Percentiles rank a stretch among this genome's conserved stretches.
These are phyloP conservation scores for Polypterus bichir DNA, from an alignment of 2,113 vertebrate species.

Conservation along the genomic window DNA sequence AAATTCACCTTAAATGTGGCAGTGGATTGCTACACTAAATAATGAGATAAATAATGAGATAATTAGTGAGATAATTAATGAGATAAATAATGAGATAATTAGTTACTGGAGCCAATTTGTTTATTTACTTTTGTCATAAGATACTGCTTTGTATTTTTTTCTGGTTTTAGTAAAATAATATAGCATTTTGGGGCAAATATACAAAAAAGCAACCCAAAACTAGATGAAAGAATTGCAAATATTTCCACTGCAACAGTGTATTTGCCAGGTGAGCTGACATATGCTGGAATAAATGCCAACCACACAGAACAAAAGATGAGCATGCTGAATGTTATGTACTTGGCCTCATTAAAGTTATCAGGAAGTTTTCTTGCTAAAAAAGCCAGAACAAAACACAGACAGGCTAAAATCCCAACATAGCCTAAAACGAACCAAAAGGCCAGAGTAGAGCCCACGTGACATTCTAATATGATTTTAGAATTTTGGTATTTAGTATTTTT, in stretches of 20 bases:
- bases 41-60: no score
- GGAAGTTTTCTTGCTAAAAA: slow-evolving; percentile 49
- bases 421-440: slow-evolving; percentile 46
- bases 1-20: no score
- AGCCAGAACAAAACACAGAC: slow-evolving; percentile 44
- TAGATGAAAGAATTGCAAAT: slow-evolving; percentile 53
- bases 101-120: slow-evolving; percentile 9
- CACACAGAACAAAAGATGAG: slow-evolving; percentile 53
- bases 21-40: no score
- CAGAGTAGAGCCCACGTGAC: slow-evolving; percentile 33
- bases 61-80: no score
- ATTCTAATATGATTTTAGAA: slow-evolving; percentile 43
- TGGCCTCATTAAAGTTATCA: slow-evolving; percentile 54
- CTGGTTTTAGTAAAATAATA: slow-evolving; percentile 42
- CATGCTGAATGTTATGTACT: slow-evolving; percentile 58
- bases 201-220: slow-evolving; percentile 43
- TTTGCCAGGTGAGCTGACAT: slow-evolving; percentile 53
- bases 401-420: slow-evolving; percentile 45
- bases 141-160: slow-evolving; percentile 43
- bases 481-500: slow-evolving; percentile 30
- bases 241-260: slow-evolving; percentile 49
- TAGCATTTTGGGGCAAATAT: slow-evolving; percentile 52
- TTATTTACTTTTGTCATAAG: slow-evolving; percentile 35
- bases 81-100: no score
- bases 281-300: slow-evolving; percentile 52